A percentile compares a stretch with the other conserved stretches of the same genome.
Conservation (phyloP, 2,113 vertebrate genomes). For the Microcebus tavaratra region DNA sequence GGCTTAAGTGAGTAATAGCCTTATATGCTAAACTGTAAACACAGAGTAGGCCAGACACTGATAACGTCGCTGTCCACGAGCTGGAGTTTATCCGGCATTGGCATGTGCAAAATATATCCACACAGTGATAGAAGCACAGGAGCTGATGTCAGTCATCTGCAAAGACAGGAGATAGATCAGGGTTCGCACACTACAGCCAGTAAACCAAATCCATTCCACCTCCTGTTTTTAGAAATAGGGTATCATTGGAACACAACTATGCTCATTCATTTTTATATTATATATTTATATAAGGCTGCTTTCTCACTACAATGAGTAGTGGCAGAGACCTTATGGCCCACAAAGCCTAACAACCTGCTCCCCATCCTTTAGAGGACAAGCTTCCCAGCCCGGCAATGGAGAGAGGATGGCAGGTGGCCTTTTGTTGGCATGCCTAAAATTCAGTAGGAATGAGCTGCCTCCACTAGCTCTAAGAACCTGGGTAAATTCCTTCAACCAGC, state of each 20-base stretch:
- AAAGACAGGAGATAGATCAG: background rate
- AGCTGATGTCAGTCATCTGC: background rate
- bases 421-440: no score
- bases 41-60: background rate
- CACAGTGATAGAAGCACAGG: background rate
- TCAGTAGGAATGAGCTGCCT: background rate
- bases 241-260: background rate
- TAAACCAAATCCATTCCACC: background rate
- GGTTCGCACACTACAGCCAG: background rate
- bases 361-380: background rate
- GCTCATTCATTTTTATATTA: background rate
- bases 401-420: background rate
- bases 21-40: background rate
- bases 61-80: fast-evolving
- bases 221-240: background rate
- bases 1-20: background rate
- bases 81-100: background rate
- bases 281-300: background rate
- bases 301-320: background rate
- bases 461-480: background rate
- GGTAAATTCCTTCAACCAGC: background rate
- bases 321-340: background rate
- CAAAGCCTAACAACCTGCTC: background rate
- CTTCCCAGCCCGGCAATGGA: no score
- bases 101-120: fast-evolving